Conservation (phyloP, 2,888 invertebrate genomes). For the Holacanthella duospinosa region DNA sequence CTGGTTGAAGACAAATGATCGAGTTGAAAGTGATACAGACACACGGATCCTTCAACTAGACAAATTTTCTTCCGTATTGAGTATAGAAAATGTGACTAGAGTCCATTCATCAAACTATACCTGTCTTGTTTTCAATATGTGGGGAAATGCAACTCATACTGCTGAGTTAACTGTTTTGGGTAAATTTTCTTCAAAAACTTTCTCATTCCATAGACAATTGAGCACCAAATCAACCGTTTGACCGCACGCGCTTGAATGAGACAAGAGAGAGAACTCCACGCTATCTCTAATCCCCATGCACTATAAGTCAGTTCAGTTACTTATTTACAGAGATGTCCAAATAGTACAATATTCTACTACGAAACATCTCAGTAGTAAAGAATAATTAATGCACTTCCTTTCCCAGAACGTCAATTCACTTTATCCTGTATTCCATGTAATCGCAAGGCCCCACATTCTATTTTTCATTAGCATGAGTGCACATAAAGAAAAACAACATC, state of each 20-base stretch:
- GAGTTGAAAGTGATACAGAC: neutral
- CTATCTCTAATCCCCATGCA: no score
- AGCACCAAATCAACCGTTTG: no score
- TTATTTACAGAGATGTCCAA: no score
- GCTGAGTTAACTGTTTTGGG: neutral
- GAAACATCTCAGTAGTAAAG: neutral
- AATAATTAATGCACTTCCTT: slow-evolving; percentile 1
- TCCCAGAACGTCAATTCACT: no score
- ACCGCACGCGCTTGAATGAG: no score
- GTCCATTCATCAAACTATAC: neutral
- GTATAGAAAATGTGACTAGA: neutral
- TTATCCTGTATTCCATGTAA: no score
- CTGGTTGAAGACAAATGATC: neutral
- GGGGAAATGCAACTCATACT: neutral
- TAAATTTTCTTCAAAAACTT: no score
- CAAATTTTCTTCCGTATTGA: neutral
- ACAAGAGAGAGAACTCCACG: no score
- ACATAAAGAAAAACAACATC: no score
- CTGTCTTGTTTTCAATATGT: neutral
- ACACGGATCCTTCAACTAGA: neutral
- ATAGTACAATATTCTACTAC: neutral
- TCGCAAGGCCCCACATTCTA: neutral
- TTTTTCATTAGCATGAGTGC: slow-evolving; percentile 9
- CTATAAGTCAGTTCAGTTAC: no score
- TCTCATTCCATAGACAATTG: no score